Evolutionary conservation across 1,140 invertebrate species (phyloP), one percentile per base, ranked within the genome.

Genomic region (Cyclina sinensis): DNA sequence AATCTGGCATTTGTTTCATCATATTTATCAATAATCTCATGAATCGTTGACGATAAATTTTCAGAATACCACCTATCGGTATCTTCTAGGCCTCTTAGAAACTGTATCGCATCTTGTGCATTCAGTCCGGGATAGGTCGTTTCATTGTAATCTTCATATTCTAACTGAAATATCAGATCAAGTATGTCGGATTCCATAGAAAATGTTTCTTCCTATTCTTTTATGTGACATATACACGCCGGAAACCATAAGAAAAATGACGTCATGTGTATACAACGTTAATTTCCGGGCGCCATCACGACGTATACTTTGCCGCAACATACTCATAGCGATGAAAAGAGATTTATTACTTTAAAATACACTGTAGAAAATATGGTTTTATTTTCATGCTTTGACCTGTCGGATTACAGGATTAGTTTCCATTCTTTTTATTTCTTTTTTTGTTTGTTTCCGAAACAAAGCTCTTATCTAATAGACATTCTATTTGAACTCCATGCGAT

Each of bases 201-300:
- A 30, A 9, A 30, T 5, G 11, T 11, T 65, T 30, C 24, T 14
- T 30, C 24, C 27, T 1, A 7, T n/a, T 3, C 2, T 30, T 30
- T 1, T 21, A 30, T 24, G n/a, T 35, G 2, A 35, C 7, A 5
- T 30, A 9, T 65, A 30, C n/a, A 3, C n/a, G 37, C 21, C 30
- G n/a, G 39, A 46, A 39, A 39, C 70, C 74, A 78, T 78, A 24
- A 12, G 43, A 51, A n/a, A n/a, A n/a, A 51, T 78, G 74, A 78
- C 74, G 74, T 78, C 43, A 78, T 46, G 32, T 51, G 12, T 30
- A 35, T 78, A 78, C 74, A 78, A 78, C 48, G 48, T 78, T 57
- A 32, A 51, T 46, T 57, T 27, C 27, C 35, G 18, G 54, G 54
- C 32, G 65, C 65, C 65, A 70, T 70, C 65, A 21, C 35, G 35